Conservation (phyloP, 2,797 vertebrate species). For the Falco columbarius region DNA sequence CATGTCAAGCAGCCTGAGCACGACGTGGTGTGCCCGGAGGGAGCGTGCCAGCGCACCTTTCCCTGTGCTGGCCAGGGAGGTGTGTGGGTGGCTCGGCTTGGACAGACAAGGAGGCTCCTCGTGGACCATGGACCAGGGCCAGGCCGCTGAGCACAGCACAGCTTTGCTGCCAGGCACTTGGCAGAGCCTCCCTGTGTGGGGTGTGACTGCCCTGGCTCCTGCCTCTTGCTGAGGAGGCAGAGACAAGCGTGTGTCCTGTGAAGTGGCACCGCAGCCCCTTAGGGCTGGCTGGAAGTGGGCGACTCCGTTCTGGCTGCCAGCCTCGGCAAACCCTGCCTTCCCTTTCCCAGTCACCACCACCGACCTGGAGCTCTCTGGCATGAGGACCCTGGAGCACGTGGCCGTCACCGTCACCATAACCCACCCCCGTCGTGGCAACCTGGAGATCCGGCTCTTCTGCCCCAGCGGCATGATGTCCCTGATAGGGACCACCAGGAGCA, state of each 20-base stretch:
- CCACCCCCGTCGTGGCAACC: conserved; percentile 88
- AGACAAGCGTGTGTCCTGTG: fast-evolving
- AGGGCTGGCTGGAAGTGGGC: not conserved
- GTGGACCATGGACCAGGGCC: not conserved
- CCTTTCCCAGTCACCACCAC: conserved; percentile 79
- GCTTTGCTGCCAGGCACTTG: not conserved
- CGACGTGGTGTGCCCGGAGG: fast-evolving
- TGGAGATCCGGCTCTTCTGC: conserved; percentile 88
- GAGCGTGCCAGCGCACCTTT: not conserved
- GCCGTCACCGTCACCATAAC: conserved; percentile 87
- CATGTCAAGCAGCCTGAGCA: not conserved
- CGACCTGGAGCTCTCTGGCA: conserved; percentile 85
- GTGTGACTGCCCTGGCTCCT: not conserved
- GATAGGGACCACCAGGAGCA: conserved; percentile 85
- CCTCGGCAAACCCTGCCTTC: not conserved
- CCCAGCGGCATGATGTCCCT: conserved; percentile 92
- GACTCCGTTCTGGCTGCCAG: not conserved
- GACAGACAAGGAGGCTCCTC: not conserved
- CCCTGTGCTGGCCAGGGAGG: not conserved
- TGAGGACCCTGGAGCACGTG: conserved; percentile 94
- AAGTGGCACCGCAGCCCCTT: not conserved
- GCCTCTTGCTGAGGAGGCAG: not conserved
- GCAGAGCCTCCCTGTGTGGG: not conserved
- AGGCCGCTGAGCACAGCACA: fast-evolving
- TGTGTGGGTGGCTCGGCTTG: not conserved